Percentiles rank a stretch among this genome's conserved stretches.
Conservation (phyloP, 2,797 vertebrate genomes). For the Chrysocyon brachyurus region DNA sequence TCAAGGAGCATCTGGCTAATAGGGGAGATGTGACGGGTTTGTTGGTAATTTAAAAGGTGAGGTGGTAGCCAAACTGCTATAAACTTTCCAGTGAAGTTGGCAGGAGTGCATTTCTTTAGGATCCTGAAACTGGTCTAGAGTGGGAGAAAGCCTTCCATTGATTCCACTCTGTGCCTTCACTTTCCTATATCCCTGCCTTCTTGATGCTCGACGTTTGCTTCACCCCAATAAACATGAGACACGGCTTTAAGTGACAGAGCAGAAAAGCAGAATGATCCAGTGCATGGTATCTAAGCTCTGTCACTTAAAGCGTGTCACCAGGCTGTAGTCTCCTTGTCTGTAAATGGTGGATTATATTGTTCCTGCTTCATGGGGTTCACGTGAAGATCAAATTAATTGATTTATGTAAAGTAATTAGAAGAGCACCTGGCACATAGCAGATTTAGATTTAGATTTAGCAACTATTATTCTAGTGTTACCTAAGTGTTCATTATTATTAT, state of each 20-base stretch:
- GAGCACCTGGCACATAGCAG: neutral
- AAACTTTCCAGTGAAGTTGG: neutral
- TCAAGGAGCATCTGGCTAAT: neutral
- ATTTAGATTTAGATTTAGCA: neutral
- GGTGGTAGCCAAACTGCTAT: neutral
- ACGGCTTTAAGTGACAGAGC: too few species aligned
- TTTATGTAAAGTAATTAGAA: neutral
- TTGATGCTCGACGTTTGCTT: neutral
- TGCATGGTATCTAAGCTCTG: neutral
- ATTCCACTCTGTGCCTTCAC: neutral
- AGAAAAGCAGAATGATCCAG: neutral
- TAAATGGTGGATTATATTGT: neutral
- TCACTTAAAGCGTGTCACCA: neutral
- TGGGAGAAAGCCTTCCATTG: neutral
- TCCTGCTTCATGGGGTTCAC: neutral
- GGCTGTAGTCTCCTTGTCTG: neutral
- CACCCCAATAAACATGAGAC: fast-evolving
- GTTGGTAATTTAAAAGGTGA: conserved; percentile 30
- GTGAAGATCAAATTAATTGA: neutral
- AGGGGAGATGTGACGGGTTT: neutral
- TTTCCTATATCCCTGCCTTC: neutral
- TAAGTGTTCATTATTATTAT: neutral
- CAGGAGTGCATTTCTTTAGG: neutral
- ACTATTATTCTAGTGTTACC: neutral
- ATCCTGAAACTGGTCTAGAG: neutral